Evolutionary conservation across 2,888 invertebrate genomes (phyloP), one percentile per base, ranked within the genome.

Genomic region (Caradrina clavipalpis): DNA sequence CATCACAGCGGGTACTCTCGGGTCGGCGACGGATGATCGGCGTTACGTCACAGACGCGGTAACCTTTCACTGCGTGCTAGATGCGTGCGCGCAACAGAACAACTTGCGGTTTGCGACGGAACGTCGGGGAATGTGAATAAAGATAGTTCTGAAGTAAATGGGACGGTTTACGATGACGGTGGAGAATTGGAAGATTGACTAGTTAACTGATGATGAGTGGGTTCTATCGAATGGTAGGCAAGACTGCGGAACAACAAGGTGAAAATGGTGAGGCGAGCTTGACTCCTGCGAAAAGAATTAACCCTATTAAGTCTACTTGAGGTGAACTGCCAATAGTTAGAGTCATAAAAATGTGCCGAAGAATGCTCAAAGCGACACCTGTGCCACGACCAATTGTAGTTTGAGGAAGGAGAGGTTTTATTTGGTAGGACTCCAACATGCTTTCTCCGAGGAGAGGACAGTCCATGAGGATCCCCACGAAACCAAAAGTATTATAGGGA

Each of bases 11-110:
- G 65, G 19, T 42, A 45, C 74, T 65, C 15, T 50, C 55, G 59
- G 81, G 74, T 80, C 81, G 71, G 64, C 68, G 78, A 73, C 68
- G 70, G 83, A 81, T 79, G 79, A 79, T 85, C 77, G 73, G 49
- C 39, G 77, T 90, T 89, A 85, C 88, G 86, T 88, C 87, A 88
- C 73, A 60, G n/a, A 54, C 78, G 74, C 80, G 61, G 79, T 88
- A 90, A 90, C 90, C 90, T 90, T 90, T 90, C 89, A 89, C 90
- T 87, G 85, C 76, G 78, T 78, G 53, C 58, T 61, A 49, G 35
- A 63, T 78, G 78, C 78, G 78, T 78, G 45, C 51, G 78, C 76
- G 78, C 80, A 69, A 45, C 53, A 21, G n/a, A 65, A 58, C 11
- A 66, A 57, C 53, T 60, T 71, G 78, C 58, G 64, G 80, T 76